phyloP scores from a whole-genome alignment of 2,113 vertebrate species.

The Ardeotis arabs region DNA sequence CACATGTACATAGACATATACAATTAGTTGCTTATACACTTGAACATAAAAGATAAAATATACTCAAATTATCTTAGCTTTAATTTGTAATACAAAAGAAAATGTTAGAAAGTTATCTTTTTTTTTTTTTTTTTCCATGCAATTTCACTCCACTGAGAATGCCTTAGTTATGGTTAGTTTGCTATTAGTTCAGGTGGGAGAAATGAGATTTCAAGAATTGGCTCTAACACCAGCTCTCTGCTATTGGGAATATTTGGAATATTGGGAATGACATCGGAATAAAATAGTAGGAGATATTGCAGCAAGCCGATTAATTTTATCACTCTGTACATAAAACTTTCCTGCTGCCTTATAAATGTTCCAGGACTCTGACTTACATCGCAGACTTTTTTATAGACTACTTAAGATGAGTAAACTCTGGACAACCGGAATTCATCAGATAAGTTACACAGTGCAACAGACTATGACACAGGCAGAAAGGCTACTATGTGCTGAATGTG shows the following conservation, averaged over 20 bases:
- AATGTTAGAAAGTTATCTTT: background rate
- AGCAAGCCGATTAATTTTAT: background rate
- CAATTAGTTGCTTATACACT: background rate
- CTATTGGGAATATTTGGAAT: background rate
- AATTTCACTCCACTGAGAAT: background rate
- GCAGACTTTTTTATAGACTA: background rate
- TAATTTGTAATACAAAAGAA: background rate
- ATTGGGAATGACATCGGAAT: background rate
- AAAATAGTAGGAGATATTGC: background rate
- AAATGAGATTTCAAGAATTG: background rate
- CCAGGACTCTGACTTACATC: background rate
- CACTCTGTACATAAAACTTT: background rate
- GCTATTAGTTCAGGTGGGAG: background rate
- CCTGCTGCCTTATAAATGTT: background rate
- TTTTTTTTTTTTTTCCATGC: background rate
- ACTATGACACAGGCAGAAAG: background rate
- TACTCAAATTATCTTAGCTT: background rate
- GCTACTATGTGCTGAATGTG: background rate
- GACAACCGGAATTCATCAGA: background rate
- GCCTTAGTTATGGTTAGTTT: background rate
- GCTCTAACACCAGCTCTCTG: background rate
- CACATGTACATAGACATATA: background rate
- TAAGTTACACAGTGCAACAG: background rate
- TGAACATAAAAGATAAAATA: background rate
- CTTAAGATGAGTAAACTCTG: background rate